Percentiles rank a stretch among this genome's conserved stretches.
phyloP scores from a whole-genome alignment of 2,113 vertebrate genomes.

The Corythornis cristatus region DNA sequence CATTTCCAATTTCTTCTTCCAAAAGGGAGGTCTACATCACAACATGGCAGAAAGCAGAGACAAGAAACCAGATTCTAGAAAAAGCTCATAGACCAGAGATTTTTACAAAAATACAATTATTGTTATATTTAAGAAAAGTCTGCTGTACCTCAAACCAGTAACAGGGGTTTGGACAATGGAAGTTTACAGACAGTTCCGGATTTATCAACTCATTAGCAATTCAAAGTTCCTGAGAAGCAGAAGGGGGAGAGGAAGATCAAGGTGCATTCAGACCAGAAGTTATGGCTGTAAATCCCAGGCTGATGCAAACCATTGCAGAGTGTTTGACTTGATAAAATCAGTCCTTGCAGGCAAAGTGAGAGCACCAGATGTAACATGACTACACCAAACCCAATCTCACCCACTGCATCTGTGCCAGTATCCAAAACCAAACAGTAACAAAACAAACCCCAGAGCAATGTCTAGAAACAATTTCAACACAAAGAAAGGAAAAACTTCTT shows the following conservation, averaged over 20 bases:
- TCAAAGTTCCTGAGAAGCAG: neutral
- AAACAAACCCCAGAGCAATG: neutral
- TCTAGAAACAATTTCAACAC: neutral
- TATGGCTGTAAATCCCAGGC: neutral
- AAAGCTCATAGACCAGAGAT: neutral
- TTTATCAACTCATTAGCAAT: neutral
- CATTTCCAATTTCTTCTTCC: neutral
- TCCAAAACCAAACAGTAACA: no score
- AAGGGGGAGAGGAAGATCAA: neutral
- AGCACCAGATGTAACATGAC: neutral
- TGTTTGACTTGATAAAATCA: neutral
- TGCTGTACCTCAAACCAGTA: neutral
- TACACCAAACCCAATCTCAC: neutral
- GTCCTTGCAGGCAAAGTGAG: accelerated
- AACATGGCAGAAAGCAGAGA: neutral
- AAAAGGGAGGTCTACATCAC: neutral
- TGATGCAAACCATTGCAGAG: neutral
- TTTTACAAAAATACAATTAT: neutral
- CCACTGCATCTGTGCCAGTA: neutral
- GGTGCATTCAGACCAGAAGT: no score
- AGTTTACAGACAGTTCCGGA: neutral
- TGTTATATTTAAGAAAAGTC: neutral
- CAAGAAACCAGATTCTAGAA: neutral
- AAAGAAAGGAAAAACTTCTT: neutral
- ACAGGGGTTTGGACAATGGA: neutral